phyloP scores from a whole-genome alignment of 2,888 invertebrate genomes.

The Acronicta psi region DNA sequence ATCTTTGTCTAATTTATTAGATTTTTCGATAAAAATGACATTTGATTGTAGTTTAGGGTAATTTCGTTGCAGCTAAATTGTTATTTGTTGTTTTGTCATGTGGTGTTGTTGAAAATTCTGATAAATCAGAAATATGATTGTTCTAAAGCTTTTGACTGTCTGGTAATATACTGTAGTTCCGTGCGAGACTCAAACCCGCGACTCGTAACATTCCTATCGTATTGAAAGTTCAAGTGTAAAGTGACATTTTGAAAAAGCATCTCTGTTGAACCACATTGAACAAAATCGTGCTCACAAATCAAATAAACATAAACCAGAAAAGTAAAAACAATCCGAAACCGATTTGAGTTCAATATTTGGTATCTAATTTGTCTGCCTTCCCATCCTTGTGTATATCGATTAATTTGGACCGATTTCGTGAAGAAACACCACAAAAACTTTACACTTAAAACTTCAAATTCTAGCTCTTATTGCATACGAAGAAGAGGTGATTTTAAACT shows the following conservation, averaged over 20 bases:
- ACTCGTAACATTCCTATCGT: no score
- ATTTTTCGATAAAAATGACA: conserved; percentile 37
- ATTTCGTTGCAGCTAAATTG: conserved; percentile 22
- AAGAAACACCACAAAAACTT: conserved; percentile 51
- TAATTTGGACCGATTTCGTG: conserved; percentile 83
- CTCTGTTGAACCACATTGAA: conserved; percentile 40
- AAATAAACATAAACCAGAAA: conserved; percentile 62
- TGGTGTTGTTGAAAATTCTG: conserved; percentile 28
- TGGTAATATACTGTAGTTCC: no score
- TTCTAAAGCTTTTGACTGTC: not conserved
- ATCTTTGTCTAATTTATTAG: conserved; percentile 37
- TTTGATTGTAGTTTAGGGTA: conserved; percentile 39
- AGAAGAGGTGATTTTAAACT: conserved; percentile 45
- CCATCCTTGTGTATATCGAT: conserved; percentile 74
- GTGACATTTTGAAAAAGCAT: not conserved
- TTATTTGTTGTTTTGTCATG: conserved; percentile 19
- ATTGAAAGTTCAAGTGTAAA: not conserved
- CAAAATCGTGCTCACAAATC: conserved; percentile 52
- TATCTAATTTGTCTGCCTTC: conserved; percentile 85
- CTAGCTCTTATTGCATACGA: conserved; percentile 8
- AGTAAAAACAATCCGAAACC: conserved; percentile 64
- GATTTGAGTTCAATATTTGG: conserved; percentile 79
- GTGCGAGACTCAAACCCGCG: not conserved
- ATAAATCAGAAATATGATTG: conserved; percentile 38
- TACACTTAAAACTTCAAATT: not conserved